Conservation (phyloP, 2,113 vertebrate species). For the Lutjanus erythropterus region DNA sequence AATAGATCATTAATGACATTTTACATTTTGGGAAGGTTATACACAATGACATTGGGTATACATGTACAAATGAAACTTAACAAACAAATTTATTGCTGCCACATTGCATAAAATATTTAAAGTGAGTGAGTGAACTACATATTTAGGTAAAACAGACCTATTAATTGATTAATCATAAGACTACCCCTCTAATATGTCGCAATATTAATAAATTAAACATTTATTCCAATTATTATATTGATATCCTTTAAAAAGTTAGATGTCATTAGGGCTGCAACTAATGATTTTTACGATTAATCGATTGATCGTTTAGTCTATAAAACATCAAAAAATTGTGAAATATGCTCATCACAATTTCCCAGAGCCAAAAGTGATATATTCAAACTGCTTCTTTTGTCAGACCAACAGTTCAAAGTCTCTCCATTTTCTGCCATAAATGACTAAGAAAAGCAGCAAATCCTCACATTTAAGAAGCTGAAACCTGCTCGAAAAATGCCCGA, state of each 20-base stretch:
- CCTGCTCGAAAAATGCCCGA: too few species aligned
- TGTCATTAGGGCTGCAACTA: too few species aligned
- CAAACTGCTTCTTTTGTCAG: too few species aligned
- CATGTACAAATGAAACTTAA: conserved; percentile 40
- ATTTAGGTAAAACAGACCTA: conserved; percentile 18
- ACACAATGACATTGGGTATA: background rate
- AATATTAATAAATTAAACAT: conserved; percentile 68
- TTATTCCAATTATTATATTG: conserved; percentile 46
- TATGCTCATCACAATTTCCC: too few species aligned
- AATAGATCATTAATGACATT: conserved; percentile 21
- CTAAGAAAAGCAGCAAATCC: too few species aligned
- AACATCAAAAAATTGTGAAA: too few species aligned
- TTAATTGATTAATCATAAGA: conserved; percentile 21
- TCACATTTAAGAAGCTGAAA: too few species aligned
- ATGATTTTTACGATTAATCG: too few species aligned
- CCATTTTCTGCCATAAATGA: too few species aligned
- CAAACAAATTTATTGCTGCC: conserved; percentile 7
- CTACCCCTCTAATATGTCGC: conserved; percentile 22
- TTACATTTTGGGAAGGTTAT: conserved; percentile 13
- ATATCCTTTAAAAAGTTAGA: conserved; percentile 44
- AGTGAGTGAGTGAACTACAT: conserved; percentile 21
- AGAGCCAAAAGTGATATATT: too few species aligned
- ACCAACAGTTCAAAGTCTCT: too few species aligned
- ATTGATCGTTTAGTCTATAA: too few species aligned
- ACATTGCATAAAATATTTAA: conserved; percentile 18